Evolutionary conservation across 2,888 invertebrate species (phyloP), one percentile per base, ranked within the genome.

Genomic region (Agrotis segetum): DNA sequence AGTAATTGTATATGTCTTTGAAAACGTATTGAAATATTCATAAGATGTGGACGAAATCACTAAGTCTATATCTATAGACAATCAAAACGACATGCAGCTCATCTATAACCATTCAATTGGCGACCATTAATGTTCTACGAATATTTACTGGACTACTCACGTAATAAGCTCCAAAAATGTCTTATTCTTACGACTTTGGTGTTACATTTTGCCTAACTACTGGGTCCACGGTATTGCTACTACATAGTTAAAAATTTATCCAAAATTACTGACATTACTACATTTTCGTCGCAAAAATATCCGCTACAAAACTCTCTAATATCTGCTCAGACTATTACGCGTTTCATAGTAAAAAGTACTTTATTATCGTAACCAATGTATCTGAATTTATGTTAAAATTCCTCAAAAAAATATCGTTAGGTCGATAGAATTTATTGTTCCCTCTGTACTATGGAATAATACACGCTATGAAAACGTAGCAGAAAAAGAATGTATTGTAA

Each of bases 241-340:
- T 76, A 34, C 56, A 56, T 56, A 84, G 89, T 92, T 79, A 80
- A 92, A 95, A 93, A 89, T 86, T 90, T 91, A 88, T 95, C 94
- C 92, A 95, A 96, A 96, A 96, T 95, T 95, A 95, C 92, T 90
- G 94, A 90, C 86, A 88, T 93, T 92, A 94, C 93, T 93, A 94
- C 93, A 91, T 89, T 90, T 89, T 90, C 77, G 84, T 93, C 89
- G 88, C 92, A 94, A 94, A 95, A 94, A 95, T 95, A 95, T 91
- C 81, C 74, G 91, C 93, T 94, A 94, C 91, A 88, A 92, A 93
- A 90, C 76, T 89, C 81, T 92, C 90, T 92, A 92, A 91, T 87
- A 89, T 92, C 85, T 87, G 86, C 89, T 94, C 90, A 92, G 89
- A 92, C 92, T 92, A 92, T 89, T 81, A 87, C 85, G 81, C 84